Conservation (phyloP, 1,140 invertebrate genomes). For the Batillaria attramentaria region DNA sequence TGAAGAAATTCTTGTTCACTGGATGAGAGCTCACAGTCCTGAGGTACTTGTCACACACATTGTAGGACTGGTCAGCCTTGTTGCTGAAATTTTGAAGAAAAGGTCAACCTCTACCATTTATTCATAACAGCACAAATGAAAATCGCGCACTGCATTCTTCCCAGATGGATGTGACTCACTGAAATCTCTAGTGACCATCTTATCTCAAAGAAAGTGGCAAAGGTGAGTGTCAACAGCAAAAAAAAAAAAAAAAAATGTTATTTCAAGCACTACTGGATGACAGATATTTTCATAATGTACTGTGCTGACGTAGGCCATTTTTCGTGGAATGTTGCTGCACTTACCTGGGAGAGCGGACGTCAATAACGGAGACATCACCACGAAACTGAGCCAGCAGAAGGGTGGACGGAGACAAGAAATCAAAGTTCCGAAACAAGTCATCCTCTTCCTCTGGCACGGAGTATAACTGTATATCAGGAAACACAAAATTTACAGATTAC, state of each 20-base stretch:
- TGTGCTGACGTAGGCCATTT: neutral
- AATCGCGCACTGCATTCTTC: neutral
- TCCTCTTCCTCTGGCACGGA: conserved; percentile 54
- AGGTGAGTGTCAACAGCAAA: too few relatives aligned
- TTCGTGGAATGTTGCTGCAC: neutral
- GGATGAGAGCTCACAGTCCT: conserved; percentile 62
- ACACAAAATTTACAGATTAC: too few relatives aligned
- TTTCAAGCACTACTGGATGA: neutral
- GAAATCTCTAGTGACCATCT: too few relatives aligned
- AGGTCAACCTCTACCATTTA: neutral
- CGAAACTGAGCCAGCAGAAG: conserved; percentile 59
- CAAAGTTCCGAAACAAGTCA: conserved; percentile 58
- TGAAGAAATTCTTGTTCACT: conserved; percentile 49
- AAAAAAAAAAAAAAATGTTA: neutral
- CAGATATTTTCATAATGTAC: neutral
- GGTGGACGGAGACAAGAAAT: conserved; percentile 48
- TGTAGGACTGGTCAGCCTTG: conserved; percentile 49
- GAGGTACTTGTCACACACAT: conserved; percentile 47
- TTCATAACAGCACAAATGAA: neutral
- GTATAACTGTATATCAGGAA: conserved; percentile 51
- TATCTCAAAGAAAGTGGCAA: too few relatives aligned
- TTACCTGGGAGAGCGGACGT: conserved; percentile 56
- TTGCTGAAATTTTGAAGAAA: conserved; percentile 30
- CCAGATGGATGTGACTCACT: too few relatives aligned
- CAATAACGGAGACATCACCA: conserved; percentile 59